A percentile compares a stretch with the other conserved stretches of the same genome.
These are phyloP conservation scores for Harpalus rufipes DNA, from an alignment of 2,888 invertebrate species.

Conservation along the genomic window DNA sequence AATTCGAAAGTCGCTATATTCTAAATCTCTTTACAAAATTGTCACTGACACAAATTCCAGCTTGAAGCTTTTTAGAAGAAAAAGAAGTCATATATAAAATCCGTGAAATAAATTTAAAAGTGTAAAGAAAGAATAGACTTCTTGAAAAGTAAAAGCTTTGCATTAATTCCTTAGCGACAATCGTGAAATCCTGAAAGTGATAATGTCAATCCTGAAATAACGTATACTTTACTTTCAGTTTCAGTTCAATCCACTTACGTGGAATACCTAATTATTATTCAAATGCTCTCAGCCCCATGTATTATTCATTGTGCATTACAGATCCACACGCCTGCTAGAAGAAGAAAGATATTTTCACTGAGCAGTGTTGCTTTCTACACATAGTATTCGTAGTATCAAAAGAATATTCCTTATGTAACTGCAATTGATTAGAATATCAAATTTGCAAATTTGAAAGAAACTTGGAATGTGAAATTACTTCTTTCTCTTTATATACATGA, in stretches of 20 bases:
- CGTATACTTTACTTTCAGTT: conserved; percentile 59
- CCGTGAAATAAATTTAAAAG: background rate
- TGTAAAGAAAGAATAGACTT: conserved; percentile 3
- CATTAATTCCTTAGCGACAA: conserved; percentile 37
- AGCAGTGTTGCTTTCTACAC: too few relatives aligned
- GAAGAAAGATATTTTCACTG: background rate
- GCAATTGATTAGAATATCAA: background rate
- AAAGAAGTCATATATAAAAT: background rate
- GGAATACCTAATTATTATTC: conserved; percentile 65
- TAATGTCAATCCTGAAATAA: conserved; percentile 50
- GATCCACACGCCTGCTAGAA: background rate
- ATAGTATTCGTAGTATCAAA: too few relatives aligned
- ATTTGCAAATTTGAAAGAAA: too few relatives aligned
- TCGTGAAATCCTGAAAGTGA: conserved; percentile 35
- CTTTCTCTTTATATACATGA: too few relatives aligned
- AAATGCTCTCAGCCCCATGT: conserved; percentile 61
- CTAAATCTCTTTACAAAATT: background rate
- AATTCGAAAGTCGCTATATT: too few relatives aligned
- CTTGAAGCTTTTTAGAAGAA: background rate
- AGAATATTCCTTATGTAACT: background rate
- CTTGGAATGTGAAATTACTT: too few relatives aligned
- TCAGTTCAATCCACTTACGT: conserved; percentile 64
- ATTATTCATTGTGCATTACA: conserved; percentile 65
- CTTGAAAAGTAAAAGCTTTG: conserved; percentile 19
- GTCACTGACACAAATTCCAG: background rate